A percentile compares a stretch with the other conserved stretches of the same genome.
Conservation (phyloP, 2,888 invertebrate species). For the Germaria angustata region DNA sequence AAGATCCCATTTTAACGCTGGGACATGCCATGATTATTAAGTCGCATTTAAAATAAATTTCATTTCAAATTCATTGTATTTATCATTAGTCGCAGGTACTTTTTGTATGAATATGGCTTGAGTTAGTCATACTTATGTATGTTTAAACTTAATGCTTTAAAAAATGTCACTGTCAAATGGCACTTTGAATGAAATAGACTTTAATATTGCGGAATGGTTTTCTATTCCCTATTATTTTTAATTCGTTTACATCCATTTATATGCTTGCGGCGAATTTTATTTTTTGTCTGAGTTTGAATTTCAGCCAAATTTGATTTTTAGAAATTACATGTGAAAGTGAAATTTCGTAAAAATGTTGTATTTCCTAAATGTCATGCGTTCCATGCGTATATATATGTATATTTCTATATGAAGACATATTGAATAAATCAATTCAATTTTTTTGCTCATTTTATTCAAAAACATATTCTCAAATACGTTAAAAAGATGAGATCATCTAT, state of each 20-base stretch:
- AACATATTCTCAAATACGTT: slow-evolving; percentile 41
- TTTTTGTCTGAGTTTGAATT: not conserved
- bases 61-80: not conserved
- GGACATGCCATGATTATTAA: not conserved
- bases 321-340: not conserved
- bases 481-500: slow-evolving; percentile 57
- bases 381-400: not conserved
- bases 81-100: not conserved
- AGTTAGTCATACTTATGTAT: slow-evolving; percentile 16
- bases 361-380: not conserved
- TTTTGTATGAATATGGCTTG: not conserved
- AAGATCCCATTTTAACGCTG: not conserved
- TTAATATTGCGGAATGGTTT: slow-evolving; percentile 10
- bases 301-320: not conserved
- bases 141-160: too few relatives aligned
- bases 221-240: not conserved
- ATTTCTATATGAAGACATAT: not conserved
- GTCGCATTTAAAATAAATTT: slow-evolving; percentile 25
- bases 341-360: not conserved
- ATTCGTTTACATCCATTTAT: not conserved
- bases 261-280: not conserved
- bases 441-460: slow-evolving; percentile 4
- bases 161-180: not conserved
- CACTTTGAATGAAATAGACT: not conserved
- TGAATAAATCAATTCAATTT: slow-evolving; percentile 3